These are phyloP conservation scores for Littorina saxatilis DNA, from an alignment of 1,140 invertebrate genomes.

Conservation along the genomic window DNA sequence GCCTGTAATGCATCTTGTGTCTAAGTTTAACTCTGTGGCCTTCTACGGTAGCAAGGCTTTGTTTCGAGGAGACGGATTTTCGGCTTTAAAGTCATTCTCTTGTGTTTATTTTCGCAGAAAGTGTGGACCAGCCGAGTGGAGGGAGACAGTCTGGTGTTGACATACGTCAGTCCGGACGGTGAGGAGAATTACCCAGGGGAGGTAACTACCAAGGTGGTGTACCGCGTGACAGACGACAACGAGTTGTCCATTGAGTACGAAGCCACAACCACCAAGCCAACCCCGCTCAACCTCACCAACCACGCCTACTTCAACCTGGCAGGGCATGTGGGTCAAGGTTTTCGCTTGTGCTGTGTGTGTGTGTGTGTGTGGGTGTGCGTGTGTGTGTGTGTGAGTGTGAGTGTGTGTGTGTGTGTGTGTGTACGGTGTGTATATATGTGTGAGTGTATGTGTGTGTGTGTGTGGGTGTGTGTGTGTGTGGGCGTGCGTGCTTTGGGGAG, in stretches of 20 bases:
- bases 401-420: neutral
- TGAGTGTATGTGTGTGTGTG: too few species aligned
- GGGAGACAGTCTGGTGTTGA: slow-evolving; percentile 63
- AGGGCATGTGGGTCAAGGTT: slow-evolving; percentile 81
- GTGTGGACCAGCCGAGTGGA: slow-evolving; percentile 73
- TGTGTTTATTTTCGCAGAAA: slow-evolving; percentile 37
- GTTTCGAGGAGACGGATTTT: too few species aligned
- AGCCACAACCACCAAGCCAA: slow-evolving; percentile 86
- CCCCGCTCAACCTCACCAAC: slow-evolving; percentile 93
- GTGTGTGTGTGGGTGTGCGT: too few species aligned
- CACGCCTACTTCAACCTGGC: too few species aligned
- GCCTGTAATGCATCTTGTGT: too few species aligned
- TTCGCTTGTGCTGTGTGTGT: neutral
- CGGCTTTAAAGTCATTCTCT: too few species aligned
- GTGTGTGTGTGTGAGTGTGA: neutral
- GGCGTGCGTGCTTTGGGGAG: too few species aligned
- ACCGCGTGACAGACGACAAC: slow-evolving; percentile 84
- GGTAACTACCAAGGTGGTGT: slow-evolving; percentile 84
- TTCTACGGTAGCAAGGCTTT: too few species aligned
- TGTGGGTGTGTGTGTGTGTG: too few species aligned
- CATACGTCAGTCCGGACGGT: slow-evolving; percentile 84
- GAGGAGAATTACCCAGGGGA: slow-evolving; percentile 95
- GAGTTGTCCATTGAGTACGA: slow-evolving; percentile 84
- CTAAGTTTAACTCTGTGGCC: too few species aligned
- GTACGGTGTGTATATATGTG: too few species aligned